These are phyloP conservation scores for Laothoe populi DNA, from an alignment of 2,888 invertebrate species.

Conservation along the genomic window DNA sequence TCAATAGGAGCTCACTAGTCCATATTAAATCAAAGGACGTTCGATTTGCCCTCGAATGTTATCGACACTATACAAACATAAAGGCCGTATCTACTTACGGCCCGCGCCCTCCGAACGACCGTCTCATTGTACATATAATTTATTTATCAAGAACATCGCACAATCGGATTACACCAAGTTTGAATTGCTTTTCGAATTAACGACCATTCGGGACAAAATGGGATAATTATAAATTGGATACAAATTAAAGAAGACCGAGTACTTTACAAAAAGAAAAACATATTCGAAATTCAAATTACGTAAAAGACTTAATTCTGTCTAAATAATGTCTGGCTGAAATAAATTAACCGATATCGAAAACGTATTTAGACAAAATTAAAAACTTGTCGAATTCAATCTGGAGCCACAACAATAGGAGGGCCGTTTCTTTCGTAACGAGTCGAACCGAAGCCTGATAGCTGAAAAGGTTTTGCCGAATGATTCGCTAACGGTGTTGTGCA, in stretches of 20 bases:
- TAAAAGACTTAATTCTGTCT: slow-evolving; percentile 5
- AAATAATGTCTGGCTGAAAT: slow-evolving; percentile 15
- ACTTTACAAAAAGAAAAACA: not conserved
- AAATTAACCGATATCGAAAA: slow-evolving; percentile 28
- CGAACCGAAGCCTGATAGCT: slow-evolving; percentile 39
- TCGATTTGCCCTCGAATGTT: not conserved
- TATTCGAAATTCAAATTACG: slow-evolving; percentile 14
- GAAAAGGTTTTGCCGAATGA: slow-evolving; percentile 29
- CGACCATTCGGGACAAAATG: not conserved
- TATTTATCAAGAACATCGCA: slow-evolving; percentile 39
- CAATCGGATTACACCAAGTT: slow-evolving; percentile 13
- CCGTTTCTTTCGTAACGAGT: slow-evolving; percentile 41
- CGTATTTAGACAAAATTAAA: slow-evolving; percentile 38
- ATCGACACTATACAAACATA: slow-evolving; percentile 29
- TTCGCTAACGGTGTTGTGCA: not conserved
- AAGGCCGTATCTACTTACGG: slow-evolving; percentile 44
- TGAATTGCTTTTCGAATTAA: slow-evolving; percentile 21
- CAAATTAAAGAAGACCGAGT: not conserved
- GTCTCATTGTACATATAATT: slow-evolving; percentile 43
- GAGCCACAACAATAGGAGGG: slow-evolving; percentile 47
- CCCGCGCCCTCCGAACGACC: slow-evolving; percentile 30
- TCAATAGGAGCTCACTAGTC: slow-evolving; percentile 11
- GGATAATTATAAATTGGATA: not conserved
- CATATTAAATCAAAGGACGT: slow-evolving; percentile 17
- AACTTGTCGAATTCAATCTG: slow-evolving; percentile 52